A percentile compares a stretch with the other conserved stretches of the same genome.
Conservation (phyloP, 2,888 invertebrate genomes). For the Taenaris catops region DNA sequence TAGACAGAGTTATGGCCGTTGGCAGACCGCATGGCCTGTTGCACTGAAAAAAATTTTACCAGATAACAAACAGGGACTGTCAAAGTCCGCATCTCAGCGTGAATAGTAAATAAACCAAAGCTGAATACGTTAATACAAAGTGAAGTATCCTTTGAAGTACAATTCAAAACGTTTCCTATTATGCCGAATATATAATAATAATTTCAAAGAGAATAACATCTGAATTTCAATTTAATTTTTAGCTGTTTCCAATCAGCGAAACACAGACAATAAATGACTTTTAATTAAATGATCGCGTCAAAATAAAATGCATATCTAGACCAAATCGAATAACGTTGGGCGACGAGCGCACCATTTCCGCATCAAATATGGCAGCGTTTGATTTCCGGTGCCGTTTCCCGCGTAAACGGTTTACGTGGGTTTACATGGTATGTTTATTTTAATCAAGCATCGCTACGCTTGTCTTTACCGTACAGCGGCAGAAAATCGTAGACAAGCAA, state of each 20-base stretch:
- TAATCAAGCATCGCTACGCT: conserved; percentile 17
- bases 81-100: no score
- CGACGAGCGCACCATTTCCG: conserved; percentile 60
- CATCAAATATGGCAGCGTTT: conserved; percentile 71
- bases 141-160: no score
- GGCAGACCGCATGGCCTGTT: no score
- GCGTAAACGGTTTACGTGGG: conserved; percentile 60
- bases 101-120: no score
- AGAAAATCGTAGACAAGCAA: background rate
- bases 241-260: conserved; percentile 10
- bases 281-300: conserved; percentile 25
- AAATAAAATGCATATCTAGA: conserved; percentile 27
- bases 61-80: no score
- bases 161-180: no score
- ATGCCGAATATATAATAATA: no score
- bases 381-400: conserved; percentile 66
- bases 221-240: no score
- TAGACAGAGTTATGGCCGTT: no score
- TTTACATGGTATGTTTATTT: conserved; percentile 65
- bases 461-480: conserved; percentile 9
- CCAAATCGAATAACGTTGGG: conserved; percentile 34
- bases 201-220: no score
- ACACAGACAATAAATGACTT: conserved; percentile 20
- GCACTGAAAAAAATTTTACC: no score
- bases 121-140: no score